phyloP scores from a whole-genome alignment of 2,888 invertebrate species.

The Eretmocerus hayati region DNA sequence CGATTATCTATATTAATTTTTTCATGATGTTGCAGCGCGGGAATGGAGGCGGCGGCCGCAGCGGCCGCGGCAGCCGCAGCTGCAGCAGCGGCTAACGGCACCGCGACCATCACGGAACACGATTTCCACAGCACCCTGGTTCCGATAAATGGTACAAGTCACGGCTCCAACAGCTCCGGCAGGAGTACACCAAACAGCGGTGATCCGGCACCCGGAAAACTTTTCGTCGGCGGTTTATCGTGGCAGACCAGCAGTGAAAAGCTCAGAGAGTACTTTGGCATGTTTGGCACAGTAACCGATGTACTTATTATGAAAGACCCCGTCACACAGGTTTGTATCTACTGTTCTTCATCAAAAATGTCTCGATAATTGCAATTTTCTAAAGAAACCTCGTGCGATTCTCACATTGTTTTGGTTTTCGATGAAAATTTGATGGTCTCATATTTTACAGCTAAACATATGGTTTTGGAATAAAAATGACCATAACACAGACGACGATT shows the following conservation, averaged over 20 bases:
- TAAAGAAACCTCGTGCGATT: too few species aligned
- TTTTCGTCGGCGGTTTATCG: conserved; percentile 85
- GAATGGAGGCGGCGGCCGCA: conserved; percentile 47
- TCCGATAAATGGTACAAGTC: conserved; percentile 50
- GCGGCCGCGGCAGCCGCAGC: conserved; percentile 30
- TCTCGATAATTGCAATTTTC: too few species aligned
- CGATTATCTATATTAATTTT: not conserved
- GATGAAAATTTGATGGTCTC: too few species aligned
- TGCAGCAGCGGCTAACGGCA: conserved; percentile 48
- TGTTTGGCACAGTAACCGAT: conserved; percentile 86
- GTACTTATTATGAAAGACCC: conserved; percentile 93
- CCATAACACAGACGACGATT: too few species aligned
- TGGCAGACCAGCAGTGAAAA: conserved; percentile 92
- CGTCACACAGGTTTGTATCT: conserved; percentile 72
- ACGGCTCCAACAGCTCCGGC: conserved; percentile 63
- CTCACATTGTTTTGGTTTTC: too few species aligned
- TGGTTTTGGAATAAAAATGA: too few species aligned
- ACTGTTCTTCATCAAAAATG: too few species aligned
- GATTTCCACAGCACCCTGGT: conserved; percentile 48
- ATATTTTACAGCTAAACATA: too few species aligned
- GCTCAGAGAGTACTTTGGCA: conserved; percentile 84
- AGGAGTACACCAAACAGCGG: conserved; percentile 65
- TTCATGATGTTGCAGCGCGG: too few species aligned
- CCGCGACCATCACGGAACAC: conserved; percentile 50
- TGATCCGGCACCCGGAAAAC: conserved; percentile 74